Conservation (phyloP, 35 echinoderm and acorn worm genomes). For the Ptychodera flava region DNA sequence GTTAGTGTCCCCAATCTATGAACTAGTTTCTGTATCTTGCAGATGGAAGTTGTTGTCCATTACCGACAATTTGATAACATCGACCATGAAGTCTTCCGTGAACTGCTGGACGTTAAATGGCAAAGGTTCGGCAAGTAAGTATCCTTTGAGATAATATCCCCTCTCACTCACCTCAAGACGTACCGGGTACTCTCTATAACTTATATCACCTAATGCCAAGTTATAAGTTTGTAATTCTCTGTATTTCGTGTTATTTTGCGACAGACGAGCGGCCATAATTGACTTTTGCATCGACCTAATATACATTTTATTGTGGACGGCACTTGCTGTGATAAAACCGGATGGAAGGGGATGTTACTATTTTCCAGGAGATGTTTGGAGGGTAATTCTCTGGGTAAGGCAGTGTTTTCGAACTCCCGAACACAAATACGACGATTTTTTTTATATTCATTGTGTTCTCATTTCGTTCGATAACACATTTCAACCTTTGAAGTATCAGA, state of each 20-base stretch:
- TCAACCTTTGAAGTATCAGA: no score
- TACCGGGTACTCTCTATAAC: no score
- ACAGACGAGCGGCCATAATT: background rate
- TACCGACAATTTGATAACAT: conserved; percentile 83
- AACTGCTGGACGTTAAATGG: conserved; percentile 86
- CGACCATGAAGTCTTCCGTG: conserved; percentile 63
- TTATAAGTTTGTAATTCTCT: no score
- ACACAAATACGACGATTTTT: no score
- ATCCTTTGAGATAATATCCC: no score
- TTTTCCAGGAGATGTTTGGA: conserved; percentile 38
- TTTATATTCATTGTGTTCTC: no score
- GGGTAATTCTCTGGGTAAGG: conserved; percentile 34
- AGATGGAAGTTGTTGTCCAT: conserved; percentile 67
- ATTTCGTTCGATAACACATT: no score
- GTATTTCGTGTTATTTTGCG: background rate
- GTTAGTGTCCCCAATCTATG: no score
- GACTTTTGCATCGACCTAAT: conserved; percentile 8
- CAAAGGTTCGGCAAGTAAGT: conserved; percentile 77
- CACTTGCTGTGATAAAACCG: conserved; percentile 45
- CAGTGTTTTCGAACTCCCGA: no score
- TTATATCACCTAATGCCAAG: no score
- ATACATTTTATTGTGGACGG: conserved; percentile 75
- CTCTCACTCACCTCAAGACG: no score
- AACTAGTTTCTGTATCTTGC: no score
- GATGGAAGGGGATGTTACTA: conserved; percentile 25